These are phyloP conservation scores for Notothenia coriiceps DNA, from an alignment of 2,113 vertebrate species.

Conservation along the genomic window DNA sequence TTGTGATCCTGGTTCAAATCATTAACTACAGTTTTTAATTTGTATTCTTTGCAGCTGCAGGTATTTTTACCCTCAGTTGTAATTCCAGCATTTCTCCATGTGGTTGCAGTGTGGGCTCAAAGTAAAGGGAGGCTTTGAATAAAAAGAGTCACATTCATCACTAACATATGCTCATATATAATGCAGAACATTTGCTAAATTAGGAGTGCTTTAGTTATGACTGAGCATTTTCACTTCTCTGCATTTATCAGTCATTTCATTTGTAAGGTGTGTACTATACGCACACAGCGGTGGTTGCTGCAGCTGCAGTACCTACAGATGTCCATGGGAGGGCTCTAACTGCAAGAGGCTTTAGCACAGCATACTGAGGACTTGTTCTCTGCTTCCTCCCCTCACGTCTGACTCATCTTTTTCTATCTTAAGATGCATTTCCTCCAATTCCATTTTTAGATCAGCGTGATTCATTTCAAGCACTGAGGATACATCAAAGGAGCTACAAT, in stretches of 20 bases:
- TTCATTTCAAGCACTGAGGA: constrained; percentile 46
- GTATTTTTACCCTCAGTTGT: constrained; percentile 12
- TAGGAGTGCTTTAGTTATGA: not conserved
- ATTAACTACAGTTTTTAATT: not conserved
- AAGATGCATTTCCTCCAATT: constrained; percentile 58
- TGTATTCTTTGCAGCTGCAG: constrained; percentile 17
- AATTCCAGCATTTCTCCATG: constrained; percentile 51
- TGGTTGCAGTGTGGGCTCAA: constrained; percentile 55
- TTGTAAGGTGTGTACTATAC: no score
- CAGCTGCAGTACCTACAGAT: constrained; percentile 39
- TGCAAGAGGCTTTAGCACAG: constrained; percentile 26
- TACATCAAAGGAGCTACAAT: constrained; percentile 36
- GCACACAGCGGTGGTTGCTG: not conserved
- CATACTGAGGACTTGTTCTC: constrained; percentile 34
- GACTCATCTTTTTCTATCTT: constrained; percentile 78
- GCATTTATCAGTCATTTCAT: not conserved
- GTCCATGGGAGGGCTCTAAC: constrained; percentile 43
- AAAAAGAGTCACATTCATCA: not conserved
- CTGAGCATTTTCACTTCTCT: not conserved
- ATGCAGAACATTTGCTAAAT: not conserved
- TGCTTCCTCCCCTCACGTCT: constrained; percentile 47
- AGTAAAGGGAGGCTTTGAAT: not conserved
- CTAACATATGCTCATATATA: not conserved
- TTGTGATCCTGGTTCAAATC: constrained; percentile 2
- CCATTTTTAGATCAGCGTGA: constrained; percentile 52